Evolutionary conservation across 2,888 invertebrate species (phyloP).

Genomic region (Drosophila monieri): DNA sequence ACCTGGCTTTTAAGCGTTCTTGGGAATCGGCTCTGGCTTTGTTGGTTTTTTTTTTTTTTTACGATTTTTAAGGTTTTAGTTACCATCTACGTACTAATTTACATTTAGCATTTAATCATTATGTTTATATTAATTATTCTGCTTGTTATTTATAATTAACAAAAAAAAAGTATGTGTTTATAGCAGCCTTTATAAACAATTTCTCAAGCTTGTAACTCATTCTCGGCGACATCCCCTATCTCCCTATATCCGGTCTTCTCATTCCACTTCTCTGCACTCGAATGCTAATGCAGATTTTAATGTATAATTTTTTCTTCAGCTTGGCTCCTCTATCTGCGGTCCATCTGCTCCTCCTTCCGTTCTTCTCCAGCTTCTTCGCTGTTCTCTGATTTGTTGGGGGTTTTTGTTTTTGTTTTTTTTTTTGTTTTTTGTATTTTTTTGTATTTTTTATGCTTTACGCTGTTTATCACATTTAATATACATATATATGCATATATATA

Average conservation of each 20-base stretch:
- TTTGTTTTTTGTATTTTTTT: constrained; percentile 31
- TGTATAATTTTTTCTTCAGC: not conserved
- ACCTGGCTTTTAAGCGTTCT: constrained; percentile 17
- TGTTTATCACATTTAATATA: constrained; percentile 79
- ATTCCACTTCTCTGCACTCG: not conserved
- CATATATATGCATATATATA: constrained; percentile 54
- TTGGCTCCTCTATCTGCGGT: constrained; percentile 6
- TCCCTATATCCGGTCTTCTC: not conserved
- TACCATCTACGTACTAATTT: constrained; percentile 67
- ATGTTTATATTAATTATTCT: constrained; percentile 54
- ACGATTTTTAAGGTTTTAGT: constrained; percentile 25
- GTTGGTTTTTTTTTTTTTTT: constrained; percentile 8
- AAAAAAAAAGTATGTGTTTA: constrained; percentile 64
- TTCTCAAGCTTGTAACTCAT: constrained; percentile 36
- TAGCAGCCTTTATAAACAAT: constrained; percentile 74
- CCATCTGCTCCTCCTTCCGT: not conserved
- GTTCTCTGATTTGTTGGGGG: constrained; percentile 8
- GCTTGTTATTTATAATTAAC: constrained; percentile 63
- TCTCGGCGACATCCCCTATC: not conserved
- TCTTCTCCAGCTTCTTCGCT: not conserved
- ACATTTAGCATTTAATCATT: constrained; percentile 57
- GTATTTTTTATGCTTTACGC: constrained; percentile 70
- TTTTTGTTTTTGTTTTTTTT: constrained; percentile 35
- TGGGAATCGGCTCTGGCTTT: constrained; percentile 32
- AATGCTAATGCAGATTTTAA: not conserved